Conservation (phyloP, 23 tunicate genomes). For the Phallusia fumigata region DNA sequence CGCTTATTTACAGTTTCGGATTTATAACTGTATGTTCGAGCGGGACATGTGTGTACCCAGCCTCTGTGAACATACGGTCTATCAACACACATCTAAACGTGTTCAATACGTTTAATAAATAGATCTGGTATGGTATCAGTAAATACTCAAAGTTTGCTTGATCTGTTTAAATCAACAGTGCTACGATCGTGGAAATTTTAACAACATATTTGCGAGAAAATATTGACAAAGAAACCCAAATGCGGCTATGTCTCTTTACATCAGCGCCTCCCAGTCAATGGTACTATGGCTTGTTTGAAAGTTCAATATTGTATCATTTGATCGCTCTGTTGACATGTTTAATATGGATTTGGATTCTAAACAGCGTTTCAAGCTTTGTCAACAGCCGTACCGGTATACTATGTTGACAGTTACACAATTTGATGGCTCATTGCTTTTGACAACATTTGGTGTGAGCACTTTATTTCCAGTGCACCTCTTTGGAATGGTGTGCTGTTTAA, state of each 20-base stretch:
- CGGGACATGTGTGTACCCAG: conserved; percentile 2
- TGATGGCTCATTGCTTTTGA: conserved; percentile 9
- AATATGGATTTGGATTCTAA: conserved; percentile 9
- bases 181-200: conserved; percentile 39
- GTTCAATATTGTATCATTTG: conserved; percentile 9
- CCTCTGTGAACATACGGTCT: conserved; percentile 10
- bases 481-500: neutral
- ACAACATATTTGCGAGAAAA: conserved; percentile 69
- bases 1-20: conserved; percentile 13
- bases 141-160: conserved; percentile 40
- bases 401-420: conserved; percentile 7
- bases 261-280: conserved; percentile 2
- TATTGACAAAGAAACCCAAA: conserved; percentile 56
- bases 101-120: conserved; percentile 9
- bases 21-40: neutral
- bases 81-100: conserved; percentile 14
- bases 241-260: neutral
- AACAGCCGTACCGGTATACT: neutral
- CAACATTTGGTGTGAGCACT: neutral
- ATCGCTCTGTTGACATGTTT: conserved; percentile 7
- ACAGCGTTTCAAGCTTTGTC: neutral
- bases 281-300: neutral
- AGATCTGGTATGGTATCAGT: conserved; percentile 5
- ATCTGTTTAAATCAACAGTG: conserved; percentile 53
- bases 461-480: neutral